Conservation (phyloP, 2,797 vertebrate species). For the Champsocephalus gunnari region DNA sequence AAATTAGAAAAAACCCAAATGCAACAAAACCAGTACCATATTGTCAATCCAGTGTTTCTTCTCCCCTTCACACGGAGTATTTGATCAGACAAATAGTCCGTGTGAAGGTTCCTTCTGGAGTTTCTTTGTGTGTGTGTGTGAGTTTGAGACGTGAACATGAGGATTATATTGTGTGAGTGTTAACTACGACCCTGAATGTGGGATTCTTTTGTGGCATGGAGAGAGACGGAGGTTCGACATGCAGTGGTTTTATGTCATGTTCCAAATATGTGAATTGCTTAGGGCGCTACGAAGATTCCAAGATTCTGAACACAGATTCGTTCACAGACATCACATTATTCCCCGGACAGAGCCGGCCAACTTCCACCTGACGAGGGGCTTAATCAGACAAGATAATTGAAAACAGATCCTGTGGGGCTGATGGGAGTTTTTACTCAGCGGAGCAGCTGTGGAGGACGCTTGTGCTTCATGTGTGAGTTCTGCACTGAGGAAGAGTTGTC, state of each 20-base stretch:
- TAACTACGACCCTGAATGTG: too few relatives aligned
- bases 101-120: background rate
- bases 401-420: slow-evolving; percentile 13
- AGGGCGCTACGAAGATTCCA: background rate
- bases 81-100: background rate
- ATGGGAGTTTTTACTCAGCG: slow-evolving; percentile 10
- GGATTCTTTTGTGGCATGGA: too few relatives aligned
- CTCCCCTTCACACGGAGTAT: background rate
- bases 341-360: background rate
- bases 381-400: slow-evolving; percentile 21
- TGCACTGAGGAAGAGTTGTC: slow-evolving; percentile 12
- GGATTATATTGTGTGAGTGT: too few relatives aligned
- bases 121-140: background rate
- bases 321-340: background rate
- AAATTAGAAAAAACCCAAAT: slow-evolving; percentile 7
- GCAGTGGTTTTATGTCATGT: too few relatives aligned
- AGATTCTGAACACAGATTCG: background rate
- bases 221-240: too few relatives aligned
- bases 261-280: background rate
- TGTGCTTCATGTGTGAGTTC: slow-evolving; percentile 49
- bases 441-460: slow-evolving; percentile 26
- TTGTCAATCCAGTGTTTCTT: background rate
- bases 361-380: slow-evolving; percentile 13
- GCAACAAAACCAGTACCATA: background rate
- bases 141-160: too few relatives aligned